Percentiles rank a stretch among this genome's conserved stretches.
phyloP scores from a whole-genome alignment of 1,140 invertebrate species.

The Atta colombica region DNA sequence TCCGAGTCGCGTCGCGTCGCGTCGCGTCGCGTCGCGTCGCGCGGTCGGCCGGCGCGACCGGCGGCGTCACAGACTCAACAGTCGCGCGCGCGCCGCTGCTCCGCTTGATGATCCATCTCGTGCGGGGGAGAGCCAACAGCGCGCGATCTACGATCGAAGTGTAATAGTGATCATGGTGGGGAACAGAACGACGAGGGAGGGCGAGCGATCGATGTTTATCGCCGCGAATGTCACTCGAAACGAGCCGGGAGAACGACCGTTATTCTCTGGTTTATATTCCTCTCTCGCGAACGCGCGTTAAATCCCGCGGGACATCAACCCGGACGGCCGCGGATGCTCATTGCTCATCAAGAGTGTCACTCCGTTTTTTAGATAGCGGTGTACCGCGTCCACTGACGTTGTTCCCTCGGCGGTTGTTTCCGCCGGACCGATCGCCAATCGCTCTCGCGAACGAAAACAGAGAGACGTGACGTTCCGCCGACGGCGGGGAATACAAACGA shows the following conservation, averaged over 20 bases:
- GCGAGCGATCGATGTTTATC: conserved; percentile 37
- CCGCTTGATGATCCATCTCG: conserved; percentile 9
- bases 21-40: neutral
- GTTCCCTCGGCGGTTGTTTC: neutral
- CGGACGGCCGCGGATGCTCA: neutral
- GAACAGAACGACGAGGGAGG: too few species aligned
- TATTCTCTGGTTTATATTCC: neutral
- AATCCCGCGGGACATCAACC: conserved; percentile 14
- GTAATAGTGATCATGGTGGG: neutral
- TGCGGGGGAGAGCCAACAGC: too few species aligned
- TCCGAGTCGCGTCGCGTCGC: neutral
- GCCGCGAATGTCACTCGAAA: conserved; percentile 23
- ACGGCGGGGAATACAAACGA: neutral
- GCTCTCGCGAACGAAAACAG: conserved; percentile 13
- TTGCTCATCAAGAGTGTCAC: conserved; percentile 18
- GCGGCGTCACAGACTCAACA: conserved; percentile 15
- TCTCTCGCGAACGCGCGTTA: neutral
- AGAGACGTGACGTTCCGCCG: neutral
- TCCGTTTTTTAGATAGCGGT: neutral
- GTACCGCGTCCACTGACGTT: neutral
- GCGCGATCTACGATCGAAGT: conserved; percentile 12
- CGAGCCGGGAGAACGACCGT: conserved; percentile 3
- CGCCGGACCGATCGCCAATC: neutral
- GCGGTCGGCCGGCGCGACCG: neutral
- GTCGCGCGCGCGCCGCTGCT: conserved; percentile 18